These are phyloP conservation scores for Myopa testacea DNA, from an alignment of 2,888 invertebrate species.

Conservation along the genomic window DNA sequence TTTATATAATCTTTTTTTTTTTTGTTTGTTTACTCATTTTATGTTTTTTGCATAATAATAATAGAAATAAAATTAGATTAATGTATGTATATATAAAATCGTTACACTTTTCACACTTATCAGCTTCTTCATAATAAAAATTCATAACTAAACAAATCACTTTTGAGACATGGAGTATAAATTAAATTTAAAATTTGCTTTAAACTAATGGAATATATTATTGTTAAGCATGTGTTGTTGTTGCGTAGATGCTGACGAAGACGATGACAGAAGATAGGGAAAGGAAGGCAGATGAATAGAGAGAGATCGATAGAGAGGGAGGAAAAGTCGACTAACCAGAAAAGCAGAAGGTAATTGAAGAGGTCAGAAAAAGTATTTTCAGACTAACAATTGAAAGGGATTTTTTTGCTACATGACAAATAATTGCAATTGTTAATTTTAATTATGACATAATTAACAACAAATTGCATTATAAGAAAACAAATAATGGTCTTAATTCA, in stretches of 20 bases:
- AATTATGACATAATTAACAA: too few relatives aligned
- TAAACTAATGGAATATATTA: slow-evolving; percentile 39
- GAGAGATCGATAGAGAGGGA: not conserved
- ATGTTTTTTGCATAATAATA: not conserved
- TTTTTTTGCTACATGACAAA: too few relatives aligned
- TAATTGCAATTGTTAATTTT: too few relatives aligned
- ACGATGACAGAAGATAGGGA: not conserved
- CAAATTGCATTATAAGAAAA: too few relatives aligned
- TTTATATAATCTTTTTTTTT: not conserved
- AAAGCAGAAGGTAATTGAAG: too few relatives aligned
- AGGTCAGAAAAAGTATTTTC: too few relatives aligned
- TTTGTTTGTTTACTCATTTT: not conserved
- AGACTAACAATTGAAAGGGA: too few relatives aligned
- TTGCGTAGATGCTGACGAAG: not conserved
- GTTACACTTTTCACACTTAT: slow-evolving; percentile 12
- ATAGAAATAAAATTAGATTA: slow-evolving; percentile 41
- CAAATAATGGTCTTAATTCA: too few relatives aligned
- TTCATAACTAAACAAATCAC: slow-evolving; percentile 39
- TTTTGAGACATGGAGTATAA: slow-evolving; percentile 38
- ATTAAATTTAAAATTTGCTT: slow-evolving; percentile 22
- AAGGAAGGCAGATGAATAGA: too few relatives aligned
- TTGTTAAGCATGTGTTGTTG: slow-evolving; percentile 15
- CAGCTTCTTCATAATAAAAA: slow-evolving; percentile 22
- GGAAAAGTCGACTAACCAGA: too few relatives aligned
- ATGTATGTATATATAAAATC: slow-evolving; percentile 27